Evolutionary conservation across 2,888 invertebrate genomes (phyloP), one percentile per base, ranked within the genome.

Genomic region (Dasypogon diadema): DNA sequence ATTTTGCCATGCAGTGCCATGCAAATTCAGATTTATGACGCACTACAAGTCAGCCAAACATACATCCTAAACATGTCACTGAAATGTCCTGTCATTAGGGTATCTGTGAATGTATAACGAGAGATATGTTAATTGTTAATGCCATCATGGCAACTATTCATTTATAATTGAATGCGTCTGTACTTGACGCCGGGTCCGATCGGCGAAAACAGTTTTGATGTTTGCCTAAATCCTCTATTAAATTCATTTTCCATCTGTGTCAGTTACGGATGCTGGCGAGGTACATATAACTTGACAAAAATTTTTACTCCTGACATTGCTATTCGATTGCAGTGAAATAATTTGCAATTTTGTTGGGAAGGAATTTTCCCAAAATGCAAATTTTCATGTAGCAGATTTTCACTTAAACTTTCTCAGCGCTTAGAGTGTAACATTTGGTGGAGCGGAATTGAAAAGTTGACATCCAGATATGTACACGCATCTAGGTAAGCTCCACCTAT

Each of bases 121-220:
- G 54, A 70, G 70, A 70, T 70, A 70, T 70, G 70, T 70, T 70
- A 70, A 70, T 70, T 70, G 70, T 70, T 70, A 70, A 70, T 70
- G 54, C 70, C 54, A 24, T 70, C 26, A 34, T 70, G 54, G 70
- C 21, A 70, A 70, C 54, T 70, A 70, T 54, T 70, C 70, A 70
- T 70, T 70, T 54, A 70, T 70, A 51, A 70, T 24, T 30, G 30
- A 51, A 54, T 70, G 70, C 51, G 51, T 26, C 51, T 70, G 70
- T 54, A 46, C 30, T 16, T 34, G 70, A 54, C 70, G 48, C 34
- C 54, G 21, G 30, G 51, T 70, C 70, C 51, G 51, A 70, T 70
- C 14, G 70, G 34, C 70, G 54, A 70, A 70, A 70, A 70, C 70
- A 70, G 54, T 65, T 65, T 21, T 65, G 48, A 65, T 65, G 46